A percentile compares a stretch with the other conserved stretches of the same genome.
Evolutionary conservation across 2,797 vertebrate species (phyloP).

Genomic region (Melanotaenia nigrans): DNA sequence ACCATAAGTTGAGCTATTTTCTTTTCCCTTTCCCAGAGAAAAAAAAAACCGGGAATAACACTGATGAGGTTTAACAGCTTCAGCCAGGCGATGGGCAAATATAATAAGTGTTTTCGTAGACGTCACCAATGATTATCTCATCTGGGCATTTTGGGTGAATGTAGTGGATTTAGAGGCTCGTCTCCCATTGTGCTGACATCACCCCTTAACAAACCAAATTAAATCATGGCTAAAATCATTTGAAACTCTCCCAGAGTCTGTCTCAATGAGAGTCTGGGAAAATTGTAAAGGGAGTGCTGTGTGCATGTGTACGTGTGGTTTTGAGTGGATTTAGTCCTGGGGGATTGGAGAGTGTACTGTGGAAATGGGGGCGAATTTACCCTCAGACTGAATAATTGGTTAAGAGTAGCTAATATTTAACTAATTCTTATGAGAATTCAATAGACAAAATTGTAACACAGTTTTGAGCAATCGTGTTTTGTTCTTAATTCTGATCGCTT

Average conservation of each 20-base stretch:
- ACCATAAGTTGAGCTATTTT: conserved; percentile 77
- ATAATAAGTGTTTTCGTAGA: conserved; percentile 94
- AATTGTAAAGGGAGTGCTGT: conserved; percentile 69
- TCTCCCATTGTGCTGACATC: conserved; percentile 90
- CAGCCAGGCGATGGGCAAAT: conserved; percentile 89
- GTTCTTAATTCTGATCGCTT: neutral
- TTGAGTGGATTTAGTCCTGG: conserved; percentile 58
- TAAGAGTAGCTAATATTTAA: conserved; percentile 65
- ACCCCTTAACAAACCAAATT: conserved; percentile 87
- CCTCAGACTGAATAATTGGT: conserved; percentile 75
- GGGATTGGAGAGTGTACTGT: conserved; percentile 58
- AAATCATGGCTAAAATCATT: conserved; percentile 87
- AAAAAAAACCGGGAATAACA: conserved; percentile 78
- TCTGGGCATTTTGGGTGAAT: conserved; percentile 90
- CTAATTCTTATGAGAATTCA: conserved; percentile 66
- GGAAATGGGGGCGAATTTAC: conserved; percentile 78
- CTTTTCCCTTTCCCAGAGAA: conserved; percentile 76
- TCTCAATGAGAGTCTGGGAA: conserved; percentile 83
- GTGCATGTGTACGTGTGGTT: conserved; percentile 40
- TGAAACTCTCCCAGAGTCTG: conserved; percentile 83
- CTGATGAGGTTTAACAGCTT: conserved; percentile 91
- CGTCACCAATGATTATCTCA: conserved; percentile 91
- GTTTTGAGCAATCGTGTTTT: conserved; percentile 4
- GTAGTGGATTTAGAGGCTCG: conserved; percentile 90
- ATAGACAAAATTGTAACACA: conserved; percentile 33